Evolutionary conservation across 2,797 vertebrate genomes (phyloP).

Genomic region (Micromesistius poutassou): DNA sequence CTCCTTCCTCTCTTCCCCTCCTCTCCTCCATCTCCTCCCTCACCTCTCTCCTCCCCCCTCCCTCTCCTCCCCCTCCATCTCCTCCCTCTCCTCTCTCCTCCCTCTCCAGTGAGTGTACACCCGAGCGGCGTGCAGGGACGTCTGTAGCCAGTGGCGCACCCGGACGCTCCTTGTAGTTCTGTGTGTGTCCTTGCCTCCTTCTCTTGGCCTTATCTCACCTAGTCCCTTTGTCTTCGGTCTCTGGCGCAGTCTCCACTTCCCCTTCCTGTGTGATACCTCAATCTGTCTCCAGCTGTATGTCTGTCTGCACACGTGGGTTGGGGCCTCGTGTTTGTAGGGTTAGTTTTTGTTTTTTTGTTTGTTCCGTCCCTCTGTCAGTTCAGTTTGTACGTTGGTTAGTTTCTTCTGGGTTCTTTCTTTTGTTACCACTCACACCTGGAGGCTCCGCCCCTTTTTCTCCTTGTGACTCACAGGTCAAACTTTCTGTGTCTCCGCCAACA

Average conservation of each 20-base stretch:
- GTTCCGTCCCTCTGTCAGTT: not conserved
- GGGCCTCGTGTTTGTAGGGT: too few species aligned
- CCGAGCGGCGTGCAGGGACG: slow-evolving; percentile 13
- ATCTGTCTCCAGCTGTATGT: slow-evolving; percentile 9
- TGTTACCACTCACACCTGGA: slow-evolving; percentile 8
- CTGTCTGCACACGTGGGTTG: not conserved
- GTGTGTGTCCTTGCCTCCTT: slow-evolving; percentile 16
- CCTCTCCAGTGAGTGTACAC: not conserved
- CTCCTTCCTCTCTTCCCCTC: too few species aligned
- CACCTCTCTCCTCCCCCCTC: too few species aligned
- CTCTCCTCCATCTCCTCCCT: too few species aligned
- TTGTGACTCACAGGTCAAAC: slow-evolving; percentile 40
- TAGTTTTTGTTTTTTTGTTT: not conserved
- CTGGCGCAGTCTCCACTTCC: too few species aligned
- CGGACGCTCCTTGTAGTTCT: not conserved
- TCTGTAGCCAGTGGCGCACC: slow-evolving; percentile 28
- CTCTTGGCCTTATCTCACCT: not conserved
- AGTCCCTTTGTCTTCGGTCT: not conserved
- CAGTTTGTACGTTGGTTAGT: not conserved
- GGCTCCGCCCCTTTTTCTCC: slow-evolving; percentile 47
- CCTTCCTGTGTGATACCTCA: not conserved
- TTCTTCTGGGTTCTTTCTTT: not conserved
- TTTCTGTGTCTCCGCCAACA: slow-evolving; percentile 36
- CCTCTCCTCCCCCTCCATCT: too few species aligned
- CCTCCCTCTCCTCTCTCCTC: not conserved